Evolutionary conservation across 2,888 invertebrate species (phyloP).

Genomic region (Linhomoeus sp.): DNA sequence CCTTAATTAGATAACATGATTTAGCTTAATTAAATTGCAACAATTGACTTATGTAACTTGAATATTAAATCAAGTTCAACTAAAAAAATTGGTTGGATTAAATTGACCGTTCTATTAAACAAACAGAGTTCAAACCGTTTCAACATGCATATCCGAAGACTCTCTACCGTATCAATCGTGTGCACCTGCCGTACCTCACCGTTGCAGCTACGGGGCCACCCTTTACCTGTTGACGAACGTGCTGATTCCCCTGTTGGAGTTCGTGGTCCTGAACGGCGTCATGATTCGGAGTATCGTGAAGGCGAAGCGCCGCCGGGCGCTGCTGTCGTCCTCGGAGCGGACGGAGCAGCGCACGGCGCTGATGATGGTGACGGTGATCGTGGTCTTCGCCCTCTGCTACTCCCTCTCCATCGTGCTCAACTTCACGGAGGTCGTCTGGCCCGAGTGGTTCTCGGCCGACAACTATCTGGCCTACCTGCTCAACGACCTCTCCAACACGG

Average conservation of each 20-base stretch:
- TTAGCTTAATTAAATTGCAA: too few relatives aligned
- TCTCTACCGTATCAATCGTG: too few relatives aligned
- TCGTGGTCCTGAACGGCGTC: not conserved
- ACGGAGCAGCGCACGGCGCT: not conserved
- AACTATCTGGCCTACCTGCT: not conserved
- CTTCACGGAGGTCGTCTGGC: not conserved
- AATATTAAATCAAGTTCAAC: too few relatives aligned
- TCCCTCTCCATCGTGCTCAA: not conserved
- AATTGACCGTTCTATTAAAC: too few relatives aligned
- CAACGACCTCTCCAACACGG: not conserved
- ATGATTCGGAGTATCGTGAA: not conserved
- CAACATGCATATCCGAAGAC: too few relatives aligned
- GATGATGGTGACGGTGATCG: not conserved
- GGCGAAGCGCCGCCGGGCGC: not conserved
- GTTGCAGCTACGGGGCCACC: not conserved
- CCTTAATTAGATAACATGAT: too few relatives aligned
- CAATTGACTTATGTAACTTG: too few relatives aligned
- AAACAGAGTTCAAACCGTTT: too few relatives aligned
- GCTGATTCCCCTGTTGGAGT: not conserved
- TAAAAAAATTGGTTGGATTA: too few relatives aligned
- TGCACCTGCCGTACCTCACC: too few relatives aligned
- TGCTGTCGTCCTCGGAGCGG: not conserved
- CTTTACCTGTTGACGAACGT: not conserved
- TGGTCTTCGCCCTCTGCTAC: slow-evolving; percentile 1
- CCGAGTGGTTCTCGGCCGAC: not conserved